Evolutionary conservation across 2,888 invertebrate genomes (phyloP).

Genomic region (Catocala sponsa): DNA sequence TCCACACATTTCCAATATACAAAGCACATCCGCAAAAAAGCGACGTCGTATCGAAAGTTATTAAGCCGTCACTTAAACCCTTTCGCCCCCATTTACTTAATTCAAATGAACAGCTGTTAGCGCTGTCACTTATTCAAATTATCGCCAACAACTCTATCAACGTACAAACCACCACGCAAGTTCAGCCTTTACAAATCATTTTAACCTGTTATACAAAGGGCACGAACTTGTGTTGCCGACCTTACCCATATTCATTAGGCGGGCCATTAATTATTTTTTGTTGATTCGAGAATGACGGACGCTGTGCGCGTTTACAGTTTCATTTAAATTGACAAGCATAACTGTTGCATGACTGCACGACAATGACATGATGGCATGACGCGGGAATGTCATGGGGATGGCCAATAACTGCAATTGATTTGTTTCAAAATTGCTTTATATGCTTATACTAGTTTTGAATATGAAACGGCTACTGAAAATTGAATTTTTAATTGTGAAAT

Average conservation of each 20-base stretch:
- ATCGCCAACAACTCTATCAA: conserved; percentile 17
- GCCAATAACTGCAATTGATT: conserved; percentile 5
- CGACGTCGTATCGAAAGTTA: too few species aligned
- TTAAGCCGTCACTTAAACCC: background rate
- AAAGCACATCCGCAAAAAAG: too few species aligned
- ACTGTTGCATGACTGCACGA: conserved; percentile 53
- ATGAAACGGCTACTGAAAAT: too few species aligned
- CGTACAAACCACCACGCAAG: conserved; percentile 17
- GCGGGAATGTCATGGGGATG: conserved; percentile 37
- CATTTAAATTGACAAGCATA: conserved; percentile 74
- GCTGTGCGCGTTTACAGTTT: conserved; percentile 71
- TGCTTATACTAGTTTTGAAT: too few species aligned
- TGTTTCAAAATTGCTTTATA: too few species aligned
- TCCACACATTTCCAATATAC: too few species aligned
- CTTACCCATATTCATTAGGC: conserved; percentile 74
- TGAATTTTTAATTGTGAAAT: too few species aligned
- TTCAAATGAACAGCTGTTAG: conserved; percentile 17
- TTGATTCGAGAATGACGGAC: conserved; percentile 70
- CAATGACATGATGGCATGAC: conserved; percentile 51
- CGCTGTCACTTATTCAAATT: conserved; percentile 17
- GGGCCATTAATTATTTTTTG: conserved; percentile 84
- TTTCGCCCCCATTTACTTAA: conserved; percentile 8
- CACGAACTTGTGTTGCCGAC: conserved; percentile 36
- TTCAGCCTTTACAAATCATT: conserved; percentile 13
- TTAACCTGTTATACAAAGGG: conserved; percentile 12